Percentiles rank a stretch among this genome's conserved stretches.
These are phyloP conservation scores for Trochalopteron elliotii DNA, from an alignment of 2,113 vertebrate species.

Conservation along the genomic window DNA sequence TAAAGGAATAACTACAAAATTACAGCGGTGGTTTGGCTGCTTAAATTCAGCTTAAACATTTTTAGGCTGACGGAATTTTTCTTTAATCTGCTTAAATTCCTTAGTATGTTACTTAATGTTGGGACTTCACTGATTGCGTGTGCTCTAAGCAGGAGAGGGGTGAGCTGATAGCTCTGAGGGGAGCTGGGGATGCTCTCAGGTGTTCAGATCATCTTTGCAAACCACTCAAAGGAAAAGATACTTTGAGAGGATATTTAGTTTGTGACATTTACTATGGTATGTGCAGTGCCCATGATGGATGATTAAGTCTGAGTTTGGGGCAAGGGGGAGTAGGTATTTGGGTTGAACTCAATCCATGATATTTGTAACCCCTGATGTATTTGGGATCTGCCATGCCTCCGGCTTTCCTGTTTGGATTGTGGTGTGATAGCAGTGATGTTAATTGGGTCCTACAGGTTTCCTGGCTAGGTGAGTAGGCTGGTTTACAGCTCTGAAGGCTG, in stretches of 20 bases:
- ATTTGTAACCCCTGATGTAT: neutral
- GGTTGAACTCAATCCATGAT: neutral
- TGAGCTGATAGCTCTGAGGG: neutral
- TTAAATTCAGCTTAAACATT: neutral
- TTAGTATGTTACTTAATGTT: neutral
- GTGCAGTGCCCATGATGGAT: neutral
- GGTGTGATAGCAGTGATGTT: neutral
- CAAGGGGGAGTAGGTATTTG: neutral
- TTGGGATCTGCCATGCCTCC: neutral
- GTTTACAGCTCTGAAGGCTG: neutral
- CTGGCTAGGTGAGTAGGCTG: neutral
- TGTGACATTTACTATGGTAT: accelerated
- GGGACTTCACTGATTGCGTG: neutral
- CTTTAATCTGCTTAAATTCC: neutral
- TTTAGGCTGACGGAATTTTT: neutral
- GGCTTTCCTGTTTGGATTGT: neutral
- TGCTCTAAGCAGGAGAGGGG: accelerated
- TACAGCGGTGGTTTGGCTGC: neutral
- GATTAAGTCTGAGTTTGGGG: neutral
- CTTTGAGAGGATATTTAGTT: neutral
- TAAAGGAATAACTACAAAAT: neutral
- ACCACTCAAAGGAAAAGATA: neutral
- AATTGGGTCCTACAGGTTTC: neutral
- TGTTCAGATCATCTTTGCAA: neutral
- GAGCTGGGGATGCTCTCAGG: neutral